Evolutionary conservation across 2,113 vertebrate species (phyloP).

Genomic region (Mesitornis unicolor): DNA sequence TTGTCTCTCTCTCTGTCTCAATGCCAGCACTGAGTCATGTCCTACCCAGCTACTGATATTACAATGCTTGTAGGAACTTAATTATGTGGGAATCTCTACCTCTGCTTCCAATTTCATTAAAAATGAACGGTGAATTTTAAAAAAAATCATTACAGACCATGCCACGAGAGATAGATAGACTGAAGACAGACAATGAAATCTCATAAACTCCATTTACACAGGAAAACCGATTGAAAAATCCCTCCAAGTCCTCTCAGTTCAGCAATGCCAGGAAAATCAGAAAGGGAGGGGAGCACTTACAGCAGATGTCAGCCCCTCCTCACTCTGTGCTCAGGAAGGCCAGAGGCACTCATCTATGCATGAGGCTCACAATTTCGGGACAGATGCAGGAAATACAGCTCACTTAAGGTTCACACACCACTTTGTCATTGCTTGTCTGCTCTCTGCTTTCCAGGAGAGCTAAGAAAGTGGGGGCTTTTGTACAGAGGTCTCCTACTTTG

Average conservation of each 20-base stretch:
- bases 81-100: not conserved
- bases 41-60: not conserved
- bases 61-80: not conserved
- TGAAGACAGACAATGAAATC: not conserved
- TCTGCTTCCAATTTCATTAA: not conserved
- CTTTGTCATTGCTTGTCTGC: not conserved
- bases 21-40: not conserved
- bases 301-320: not conserved
- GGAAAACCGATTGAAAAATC: not conserved
- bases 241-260: not conserved
- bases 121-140: not conserved
- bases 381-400: fast-evolving
- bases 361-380: not conserved
- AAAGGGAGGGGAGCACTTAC: fast-evolving
- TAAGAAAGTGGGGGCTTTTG: not conserved
- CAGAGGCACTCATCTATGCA: fast-evolving
- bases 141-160: not conserved
- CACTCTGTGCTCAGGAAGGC: fast-evolving
- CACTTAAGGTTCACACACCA: not conserved
- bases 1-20: not conserved
- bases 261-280: not conserved
- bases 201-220: not conserved
- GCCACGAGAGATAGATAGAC: not conserved
- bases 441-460: not conserved
- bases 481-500: not conserved